These are phyloP conservation scores for Caenorhabditis uteleia DNA, from an alignment of 2,888 invertebrate genomes.

Conservation along the genomic window DNA sequence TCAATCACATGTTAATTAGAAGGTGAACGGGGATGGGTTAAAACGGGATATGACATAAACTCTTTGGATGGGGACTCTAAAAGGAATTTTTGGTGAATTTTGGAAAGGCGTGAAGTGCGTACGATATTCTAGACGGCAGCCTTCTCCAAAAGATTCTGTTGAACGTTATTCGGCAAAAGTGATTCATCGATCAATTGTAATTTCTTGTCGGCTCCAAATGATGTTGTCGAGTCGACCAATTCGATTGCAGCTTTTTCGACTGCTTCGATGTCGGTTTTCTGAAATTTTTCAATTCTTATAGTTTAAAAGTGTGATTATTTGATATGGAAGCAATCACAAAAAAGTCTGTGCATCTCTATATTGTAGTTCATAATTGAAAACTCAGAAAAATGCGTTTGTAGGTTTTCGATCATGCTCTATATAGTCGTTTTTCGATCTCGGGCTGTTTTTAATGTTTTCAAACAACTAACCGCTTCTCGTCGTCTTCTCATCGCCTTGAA, in stretches of 20 bases:
- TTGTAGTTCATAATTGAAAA: too few relatives aligned
- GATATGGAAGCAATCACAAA: too few relatives aligned
- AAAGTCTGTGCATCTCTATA: too few relatives aligned
- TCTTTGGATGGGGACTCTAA: too few relatives aligned
- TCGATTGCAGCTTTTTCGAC: conserved; percentile 22
- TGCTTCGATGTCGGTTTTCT: conserved; percentile 6
- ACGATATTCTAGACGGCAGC: neutral
- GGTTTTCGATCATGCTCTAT: too few relatives aligned
- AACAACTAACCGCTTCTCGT: conserved; percentile 22
- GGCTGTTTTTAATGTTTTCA: too few relatives aligned
- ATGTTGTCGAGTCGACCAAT: conserved; percentile 10
- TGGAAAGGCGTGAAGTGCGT: conserved; percentile 3
- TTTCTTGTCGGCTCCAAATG: neutral
- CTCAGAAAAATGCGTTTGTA: too few relatives aligned
- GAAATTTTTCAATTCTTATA: neutral
- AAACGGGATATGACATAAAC: too few relatives aligned
- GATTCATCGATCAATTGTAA: conserved; percentile 4
- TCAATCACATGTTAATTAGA: too few relatives aligned
- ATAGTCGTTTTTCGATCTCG: too few relatives aligned
- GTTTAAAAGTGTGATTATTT: neutral
- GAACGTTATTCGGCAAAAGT: neutral
- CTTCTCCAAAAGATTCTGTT: conserved; percentile 7
- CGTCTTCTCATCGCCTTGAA: conserved; percentile 53
- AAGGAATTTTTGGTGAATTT: too few relatives aligned
- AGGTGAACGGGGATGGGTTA: too few relatives aligned